Conservation (phyloP, 1,140 invertebrate species). For the Neodiprion lecontei region DNA sequence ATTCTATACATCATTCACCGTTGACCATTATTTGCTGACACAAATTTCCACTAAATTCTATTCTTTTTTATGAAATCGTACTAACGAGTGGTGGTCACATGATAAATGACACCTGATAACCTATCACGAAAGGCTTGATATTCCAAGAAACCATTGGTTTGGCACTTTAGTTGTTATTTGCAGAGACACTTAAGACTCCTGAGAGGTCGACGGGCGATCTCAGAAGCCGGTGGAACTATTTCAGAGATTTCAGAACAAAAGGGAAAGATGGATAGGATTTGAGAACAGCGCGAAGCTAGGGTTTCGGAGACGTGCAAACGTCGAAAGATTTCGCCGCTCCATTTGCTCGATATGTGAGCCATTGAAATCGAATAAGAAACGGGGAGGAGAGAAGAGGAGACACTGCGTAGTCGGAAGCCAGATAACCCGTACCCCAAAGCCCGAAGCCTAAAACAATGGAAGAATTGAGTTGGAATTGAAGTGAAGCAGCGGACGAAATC, state of each 20-base stretch:
- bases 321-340: not conserved
- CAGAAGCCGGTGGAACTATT: not conserved
- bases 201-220: too few species aligned
- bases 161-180: too few species aligned
- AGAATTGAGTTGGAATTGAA: slow-evolving; percentile 7
- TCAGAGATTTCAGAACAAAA: not conserved
- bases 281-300: not conserved
- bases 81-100: too few species aligned
- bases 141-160: too few species aligned
- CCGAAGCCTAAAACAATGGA: slow-evolving; percentile 4
- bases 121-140: too few species aligned
- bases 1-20: too few species aligned
- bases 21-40: too few species aligned
- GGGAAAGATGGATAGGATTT: not conserved
- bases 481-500: not conserved
- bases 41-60: too few species aligned
- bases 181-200: too few species aligned
- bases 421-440: not conserved
- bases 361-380: slow-evolving; percentile 3
- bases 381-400: not conserved
- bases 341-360: not conserved
- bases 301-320: not conserved
- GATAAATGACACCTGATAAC: too few species aligned
- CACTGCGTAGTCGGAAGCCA: slow-evolving; percentile 4
- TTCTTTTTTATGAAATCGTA: too few species aligned